Conservation (phyloP, 2,888 invertebrate species). For the Pachycephus smyrnensis region DNA sequence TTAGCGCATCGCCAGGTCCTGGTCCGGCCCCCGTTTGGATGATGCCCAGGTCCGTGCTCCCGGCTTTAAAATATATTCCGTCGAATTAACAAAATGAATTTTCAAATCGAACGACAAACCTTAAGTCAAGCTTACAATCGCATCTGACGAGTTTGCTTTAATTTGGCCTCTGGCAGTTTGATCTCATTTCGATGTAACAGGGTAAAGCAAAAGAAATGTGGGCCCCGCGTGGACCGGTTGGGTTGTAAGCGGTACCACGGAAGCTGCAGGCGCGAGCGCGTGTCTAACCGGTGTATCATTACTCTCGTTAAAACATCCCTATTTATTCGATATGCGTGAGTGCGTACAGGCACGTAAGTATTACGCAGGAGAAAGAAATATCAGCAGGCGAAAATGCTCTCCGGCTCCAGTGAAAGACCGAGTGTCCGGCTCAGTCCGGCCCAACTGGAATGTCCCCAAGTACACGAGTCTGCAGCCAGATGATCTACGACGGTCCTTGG, state of each 20-base stretch:
- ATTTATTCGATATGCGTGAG: constrained; percentile 27
- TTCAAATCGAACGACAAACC: neutral
- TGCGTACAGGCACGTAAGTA: neutral
- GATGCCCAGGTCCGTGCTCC: neutral
- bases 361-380: neutral
- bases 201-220: constrained; percentile 30
- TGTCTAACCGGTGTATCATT: constrained; percentile 51
- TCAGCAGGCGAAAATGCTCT: neutral
- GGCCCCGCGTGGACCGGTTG: constrained; percentile 43
- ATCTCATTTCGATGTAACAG: constrained; percentile 47
- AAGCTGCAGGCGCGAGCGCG: constrained; percentile 47
- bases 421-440: neutral
- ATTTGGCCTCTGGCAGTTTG: constrained; percentile 34
- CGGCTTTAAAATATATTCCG: neutral
- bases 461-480: neutral
- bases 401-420: neutral
- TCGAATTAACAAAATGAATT: neutral
- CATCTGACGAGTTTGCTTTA: neutral
- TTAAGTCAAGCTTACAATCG: neutral
- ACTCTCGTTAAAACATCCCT: constrained; percentile 49
- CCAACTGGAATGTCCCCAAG: neutral
- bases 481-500: constrained; percentile 47
- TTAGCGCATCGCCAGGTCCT: neutral
- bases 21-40: neutral
- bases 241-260: constrained; percentile 45